These are phyloP conservation scores for Tetramorium alpestre DNA, from an alignment of 1,140 invertebrate genomes.

Conservation along the genomic window DNA sequence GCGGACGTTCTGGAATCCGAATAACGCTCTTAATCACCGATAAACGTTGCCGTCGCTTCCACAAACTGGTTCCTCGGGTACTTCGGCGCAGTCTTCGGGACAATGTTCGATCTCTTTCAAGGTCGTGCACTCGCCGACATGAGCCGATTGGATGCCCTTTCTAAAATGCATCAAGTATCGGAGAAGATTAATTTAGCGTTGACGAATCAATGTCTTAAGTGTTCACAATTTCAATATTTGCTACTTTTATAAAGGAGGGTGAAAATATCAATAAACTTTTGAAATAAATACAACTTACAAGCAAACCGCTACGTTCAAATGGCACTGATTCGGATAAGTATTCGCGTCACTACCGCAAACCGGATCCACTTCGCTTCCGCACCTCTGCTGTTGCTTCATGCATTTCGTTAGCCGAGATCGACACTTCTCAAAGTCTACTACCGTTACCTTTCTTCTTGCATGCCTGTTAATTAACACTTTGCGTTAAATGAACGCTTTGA, in stretches of 20 bases:
- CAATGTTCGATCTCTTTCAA: constrained; percentile 90
- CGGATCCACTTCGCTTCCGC: constrained; percentile 88
- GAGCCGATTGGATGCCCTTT: constrained; percentile 93
- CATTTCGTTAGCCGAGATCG: constrained; percentile 90
- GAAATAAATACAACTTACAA: constrained; percentile 87
- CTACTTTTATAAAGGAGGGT: neutral
- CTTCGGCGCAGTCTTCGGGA: constrained; percentile 90
- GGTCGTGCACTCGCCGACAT: constrained; percentile 93
- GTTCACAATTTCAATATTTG: neutral
- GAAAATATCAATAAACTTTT: neutral
- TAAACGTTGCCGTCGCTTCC: constrained; percentile 97
- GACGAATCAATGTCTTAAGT: neutral
- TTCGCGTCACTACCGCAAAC: constrained; percentile 94
- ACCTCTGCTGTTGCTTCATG: constrained; percentile 88
- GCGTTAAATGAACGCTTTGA: neutral
- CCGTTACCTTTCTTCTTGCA: constrained; percentile 87
- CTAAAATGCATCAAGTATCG: constrained; percentile 82
- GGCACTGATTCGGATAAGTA: constrained; percentile 93
- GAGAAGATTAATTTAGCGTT: constrained; percentile 3
- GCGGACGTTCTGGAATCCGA: constrained; percentile 64
- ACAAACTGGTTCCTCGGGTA: constrained; percentile 92
- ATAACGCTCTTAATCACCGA: constrained; percentile 86
- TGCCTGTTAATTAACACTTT: constrained; percentile 73
- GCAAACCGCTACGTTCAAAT: constrained; percentile 93
- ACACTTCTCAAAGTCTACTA: constrained; percentile 92